Base-by-base conservation (phyloP, 2,888 invertebrate species). In the Tiliacea citrago region DNA sequence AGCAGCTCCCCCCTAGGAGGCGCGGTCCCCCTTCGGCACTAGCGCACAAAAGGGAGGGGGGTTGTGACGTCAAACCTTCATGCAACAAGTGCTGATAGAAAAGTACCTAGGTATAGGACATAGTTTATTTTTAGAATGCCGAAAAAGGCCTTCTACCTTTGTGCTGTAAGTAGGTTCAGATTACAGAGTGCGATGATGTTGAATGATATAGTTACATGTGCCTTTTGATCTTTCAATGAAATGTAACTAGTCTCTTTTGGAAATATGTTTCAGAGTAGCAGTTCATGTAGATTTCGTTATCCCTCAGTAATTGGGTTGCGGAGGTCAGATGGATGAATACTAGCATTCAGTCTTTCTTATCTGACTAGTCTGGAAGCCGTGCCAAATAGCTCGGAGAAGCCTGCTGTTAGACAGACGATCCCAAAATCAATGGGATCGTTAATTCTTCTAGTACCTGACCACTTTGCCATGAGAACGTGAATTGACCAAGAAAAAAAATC, bases 81-180 rank as follows among this genome's bases (percentile, higher is more conserved):
- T 93, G 96, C 96, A 96, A 96, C 96, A 96, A 96, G 96, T 96
- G 94, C 91, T 88, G 79, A 91, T 91, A 91, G 90, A 91, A 90
- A 90, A 87, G 90, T 91, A 86, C 89, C 92, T 90, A 91, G 90
- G 90, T 91, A 91, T 89, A 90, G 82, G 86, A 83, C 86, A 77
- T 86, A 87, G 93, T 92, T 70, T 96, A 96, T 96, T 96, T 96
- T 94, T 96, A 95, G 91, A 91, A 90, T 70, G 83, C 88, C 85
- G 85, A 91, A 93, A 91, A 90, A 86, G 90, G 84, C n/a, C n/a
- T 84, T 85, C 78, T 73, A 85, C 81, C 70, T 81, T 76, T 82
- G 60, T 68, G 35, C 47, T 42, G 63, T 80, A 76, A 68, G 83
- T 77, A 75, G 75, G 67, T 79, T 78, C 45, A 79, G 75, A 69